Evolutionary conservation across 2,888 invertebrate species (phyloP), one percentile per base, ranked within the genome.

Genomic region (Drosophila suboccidentalis): DNA sequence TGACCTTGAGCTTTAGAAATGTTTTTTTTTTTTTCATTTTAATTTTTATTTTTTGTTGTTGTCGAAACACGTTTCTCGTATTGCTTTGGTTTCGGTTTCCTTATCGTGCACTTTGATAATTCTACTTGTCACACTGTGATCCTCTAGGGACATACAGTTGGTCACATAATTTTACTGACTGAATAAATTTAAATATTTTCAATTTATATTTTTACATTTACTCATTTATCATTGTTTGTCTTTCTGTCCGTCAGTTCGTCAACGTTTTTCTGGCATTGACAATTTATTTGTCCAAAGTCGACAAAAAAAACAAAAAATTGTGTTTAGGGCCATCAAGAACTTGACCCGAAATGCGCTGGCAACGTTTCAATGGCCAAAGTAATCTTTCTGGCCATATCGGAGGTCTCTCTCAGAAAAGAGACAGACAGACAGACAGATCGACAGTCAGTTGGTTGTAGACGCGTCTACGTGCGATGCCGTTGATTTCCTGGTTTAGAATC

Each of bases 1-100:
- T 87, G 84, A 87, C 87, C 87, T 87, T 87, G 90, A 90, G 89
- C 84, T 83, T 83, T 81, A 70, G 75, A 85, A 87, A 76, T 76
- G 71, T 80, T 63, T 86, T 73, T 70, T 58, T 59, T 41, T 58
- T 67, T 38, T 29, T 32, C 11, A 17, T 34, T 49, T 34, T 34
- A 17, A 17, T 34, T 50, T 55, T 32, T 51, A 47, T 51, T 19
- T 54, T 41, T 59, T 60, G 43, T 70, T 67, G 69, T 58, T 81
- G 58, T 71, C 65, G 62, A 60, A 69, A 74, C 81, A 81, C 81
- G 78, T 81, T 81, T 82, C 62, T 41, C 62, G 44, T 54, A 11
- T 58, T 32, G 71, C 46, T 72, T 43, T 58, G 57, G 34, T 63
- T 75, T 59, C 41, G 54, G 58, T 69, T 67, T 80, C 81, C 74